Evolutionary conservation across 1,140 invertebrate genomes (phyloP), one percentile per base, ranked within the genome.

Genomic region (Sycobia sp.): DNA sequence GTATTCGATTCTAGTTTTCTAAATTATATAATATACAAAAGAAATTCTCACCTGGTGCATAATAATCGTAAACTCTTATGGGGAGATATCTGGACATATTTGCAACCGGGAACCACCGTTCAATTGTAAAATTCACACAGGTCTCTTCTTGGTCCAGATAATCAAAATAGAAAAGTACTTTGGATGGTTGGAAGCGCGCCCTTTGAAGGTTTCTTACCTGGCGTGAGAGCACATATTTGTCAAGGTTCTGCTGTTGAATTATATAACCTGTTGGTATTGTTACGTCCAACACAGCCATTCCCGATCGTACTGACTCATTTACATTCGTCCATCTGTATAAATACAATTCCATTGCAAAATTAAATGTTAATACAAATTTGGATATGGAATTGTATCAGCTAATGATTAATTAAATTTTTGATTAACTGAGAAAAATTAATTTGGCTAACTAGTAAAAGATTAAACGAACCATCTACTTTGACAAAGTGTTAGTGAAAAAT

Each of bases 41-140:
- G n/a, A 51, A 39, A 20, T 1, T 27, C 22, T 8, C 81, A 96
- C 94, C 94, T 76, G 96, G 96, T 59, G 96, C 90, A 84, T 98
- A 98, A 73, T 96, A 98, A 82, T 98, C 96, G 77, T 97, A 98
- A 8, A 98, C 88, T 67, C 93, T 86, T 46, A 96, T 88, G 4
- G 93, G 89, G 66, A 97, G 85, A 76, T 94, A 95, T 29, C 93
- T 86, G 0, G 96, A 96, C 90, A 97, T 94, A 80, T 98, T 98
- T 14, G 96, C 96, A 3, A 97, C 94, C 10, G 96, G 96, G 81
- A 88, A 93, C 95, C 95, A 98, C 66, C 96, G 84, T 81, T 96
- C 93, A 22, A 96, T 87, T 0, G 93, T 94, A 71, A 97, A 95
- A 74, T 93, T 90, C 0, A 98, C 89, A 76, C 96, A 98, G 0